Evolutionary conservation across 1,140 invertebrate species (phyloP).

Genomic region (Aphelinus certus): DNA sequence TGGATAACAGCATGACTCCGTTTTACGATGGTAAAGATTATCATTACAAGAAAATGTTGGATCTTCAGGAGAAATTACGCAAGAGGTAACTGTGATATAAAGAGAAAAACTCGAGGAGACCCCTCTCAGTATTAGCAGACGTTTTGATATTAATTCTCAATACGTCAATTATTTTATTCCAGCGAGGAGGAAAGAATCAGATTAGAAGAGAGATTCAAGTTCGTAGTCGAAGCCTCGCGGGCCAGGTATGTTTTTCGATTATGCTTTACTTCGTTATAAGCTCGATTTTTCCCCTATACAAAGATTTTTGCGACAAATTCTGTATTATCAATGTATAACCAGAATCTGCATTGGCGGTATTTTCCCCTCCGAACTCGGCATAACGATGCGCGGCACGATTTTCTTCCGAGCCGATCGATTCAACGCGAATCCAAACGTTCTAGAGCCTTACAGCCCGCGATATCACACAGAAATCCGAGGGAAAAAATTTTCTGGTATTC

Average conservation of each 20-base stretch:
- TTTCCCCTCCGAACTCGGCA: no score
- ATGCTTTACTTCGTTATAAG: no score
- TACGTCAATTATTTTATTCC: slow-evolving; percentile 16
- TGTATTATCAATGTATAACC: no score
- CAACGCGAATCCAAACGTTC: slow-evolving; percentile 5
- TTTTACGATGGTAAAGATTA: slow-evolving; percentile 48
- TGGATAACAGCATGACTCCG: slow-evolving; percentile 46
- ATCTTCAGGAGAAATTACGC: slow-evolving; percentile 57
- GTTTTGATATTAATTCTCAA: no score
- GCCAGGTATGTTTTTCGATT: slow-evolving; percentile 50
- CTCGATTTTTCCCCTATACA: no score
- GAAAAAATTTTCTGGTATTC: not conserved
- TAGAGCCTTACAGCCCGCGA: not conserved
- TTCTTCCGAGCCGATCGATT: slow-evolving; percentile 9
- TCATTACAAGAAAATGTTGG: slow-evolving; percentile 59
- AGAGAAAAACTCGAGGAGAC: not conserved
- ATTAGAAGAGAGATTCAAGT: slow-evolving; percentile 59
- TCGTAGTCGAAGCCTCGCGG: slow-evolving; percentile 55
- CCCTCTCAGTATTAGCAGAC: no score
- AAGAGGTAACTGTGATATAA: slow-evolving; percentile 51
- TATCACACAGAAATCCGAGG: not conserved
- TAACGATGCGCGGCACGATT: not conserved
- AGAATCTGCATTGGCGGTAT: no score
- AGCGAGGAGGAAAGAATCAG: slow-evolving; percentile 62
- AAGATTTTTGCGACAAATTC: no score